phyloP scores from a whole-genome alignment of 2,888 invertebrate genomes.

The Cryptosula pallasiana region DNA sequence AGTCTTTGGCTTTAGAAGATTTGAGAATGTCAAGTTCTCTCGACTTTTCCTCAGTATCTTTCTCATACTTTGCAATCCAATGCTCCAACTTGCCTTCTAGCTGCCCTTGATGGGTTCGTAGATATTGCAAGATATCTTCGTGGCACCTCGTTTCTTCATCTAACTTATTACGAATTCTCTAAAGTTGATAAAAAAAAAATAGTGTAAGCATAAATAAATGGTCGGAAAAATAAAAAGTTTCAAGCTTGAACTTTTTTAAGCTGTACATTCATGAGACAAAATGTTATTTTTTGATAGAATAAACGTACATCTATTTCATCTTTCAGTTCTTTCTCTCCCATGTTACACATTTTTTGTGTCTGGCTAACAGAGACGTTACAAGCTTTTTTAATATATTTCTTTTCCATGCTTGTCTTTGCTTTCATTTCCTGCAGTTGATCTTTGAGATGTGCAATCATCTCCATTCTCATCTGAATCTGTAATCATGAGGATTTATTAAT shows the following conservation, averaged over 20 bases:
- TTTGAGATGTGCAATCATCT: slow-evolving; percentile 54
- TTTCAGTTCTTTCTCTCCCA: slow-evolving; percentile 42
- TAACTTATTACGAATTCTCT: slow-evolving; percentile 41
- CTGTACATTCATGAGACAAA: too few species aligned
- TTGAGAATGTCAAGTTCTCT: slow-evolving; percentile 51
- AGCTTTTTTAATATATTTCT: slow-evolving; percentile 52
- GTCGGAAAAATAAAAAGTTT: slow-evolving; percentile 14
- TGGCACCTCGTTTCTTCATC: slow-evolving; percentile 52
- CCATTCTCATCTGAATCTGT: slow-evolving; percentile 34
- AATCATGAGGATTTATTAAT: too few species aligned
- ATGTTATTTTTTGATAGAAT: too few species aligned
- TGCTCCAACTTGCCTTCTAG: slow-evolving; percentile 47
- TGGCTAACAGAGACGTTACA: slow-evolving; percentile 50
- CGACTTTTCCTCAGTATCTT: slow-evolving; percentile 50
- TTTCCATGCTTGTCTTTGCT: slow-evolving; percentile 53
- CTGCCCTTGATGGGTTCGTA: slow-evolving; percentile 42
- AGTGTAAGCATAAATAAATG: not conserved
- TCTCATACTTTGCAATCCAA: slow-evolving; percentile 53
- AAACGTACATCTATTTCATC: slow-evolving; percentile 43
- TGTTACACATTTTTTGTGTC: slow-evolving; percentile 45
- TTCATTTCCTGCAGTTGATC: slow-evolving; percentile 53
- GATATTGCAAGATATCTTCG: slow-evolving; percentile 48
- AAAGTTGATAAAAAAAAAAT: slow-evolving; percentile 23
- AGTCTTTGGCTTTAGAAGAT: slow-evolving; percentile 50
- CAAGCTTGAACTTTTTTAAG: too few species aligned